Percentiles rank a stretch among this genome's conserved stretches.
Conservation (phyloP, 2,113 vertebrate genomes). For the Pontoporia blainvillei region DNA sequence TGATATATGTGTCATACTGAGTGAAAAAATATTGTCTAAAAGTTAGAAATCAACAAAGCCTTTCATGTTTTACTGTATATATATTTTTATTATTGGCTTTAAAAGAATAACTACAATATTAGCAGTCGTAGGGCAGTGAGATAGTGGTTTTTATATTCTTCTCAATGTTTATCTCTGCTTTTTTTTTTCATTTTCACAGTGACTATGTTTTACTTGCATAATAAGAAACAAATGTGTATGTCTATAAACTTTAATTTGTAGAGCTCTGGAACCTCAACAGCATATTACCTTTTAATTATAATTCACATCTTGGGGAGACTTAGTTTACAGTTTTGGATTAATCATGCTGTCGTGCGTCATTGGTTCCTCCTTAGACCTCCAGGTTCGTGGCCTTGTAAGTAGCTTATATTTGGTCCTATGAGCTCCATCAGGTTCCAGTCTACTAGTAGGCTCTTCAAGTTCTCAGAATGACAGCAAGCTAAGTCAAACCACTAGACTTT, state of each 20-base stretch:
- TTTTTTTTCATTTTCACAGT: constrained; percentile 11
- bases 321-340: not conserved
- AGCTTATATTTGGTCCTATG: not conserved
- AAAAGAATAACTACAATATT: constrained; percentile 14
- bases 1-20: not conserved
- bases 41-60: not conserved
- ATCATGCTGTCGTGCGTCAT: not conserved
- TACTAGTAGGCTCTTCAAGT: not conserved
- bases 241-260: constrained; percentile 3
- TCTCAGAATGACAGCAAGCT: not conserved
- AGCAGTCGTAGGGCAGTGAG: not conserved
- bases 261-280: not conserved
- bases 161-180: constrained; percentile 4
- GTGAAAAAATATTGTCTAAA: not conserved
- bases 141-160: constrained; percentile 39
- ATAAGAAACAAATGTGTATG: constrained; percentile 13
- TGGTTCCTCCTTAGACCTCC: not conserved
- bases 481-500: not conserved
- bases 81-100: constrained; percentile 18
- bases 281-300: not conserved
- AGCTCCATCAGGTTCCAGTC: not conserved
- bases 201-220: not conserved
- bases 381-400: not conserved
- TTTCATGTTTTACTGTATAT: not conserved
- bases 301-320: not conserved